Base-by-base conservation (phyloP, 2,113 vertebrate species). In the Esox niger region DNA sequence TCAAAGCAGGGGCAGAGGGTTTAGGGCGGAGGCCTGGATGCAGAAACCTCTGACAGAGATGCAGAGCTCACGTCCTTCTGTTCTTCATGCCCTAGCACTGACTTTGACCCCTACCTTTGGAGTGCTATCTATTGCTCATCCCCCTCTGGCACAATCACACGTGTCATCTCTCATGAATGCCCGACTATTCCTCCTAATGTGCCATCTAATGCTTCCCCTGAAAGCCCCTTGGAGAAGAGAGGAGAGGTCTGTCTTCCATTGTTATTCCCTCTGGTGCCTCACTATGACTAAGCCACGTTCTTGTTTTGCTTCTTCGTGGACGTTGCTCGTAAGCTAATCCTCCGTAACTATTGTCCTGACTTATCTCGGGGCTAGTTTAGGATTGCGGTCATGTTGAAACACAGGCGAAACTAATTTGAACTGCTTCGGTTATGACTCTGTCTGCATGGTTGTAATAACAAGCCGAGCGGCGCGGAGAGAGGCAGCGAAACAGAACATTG, bases 1-100 rank as follows among this genome's bases (percentile, higher is more conserved):
- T 76, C 73, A 78, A 75, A 74, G 64, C 61, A n/a, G 30, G 55
- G 32, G 61, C 52, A 38, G 74, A 11, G 35, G 43, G 63, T 31
- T 43, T 10, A 26, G 33, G 29, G 20, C 20, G 30, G 27, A n/a
- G 56, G 27, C 13, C 10, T 26, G 27, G 27, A 57, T 25, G 27
- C 31, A 35, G 62, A 38, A 29, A 13, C 35, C 62, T 43, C 6
- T 15, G 25, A 43, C 23, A 49, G 46, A 64, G 15, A 7, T 2
- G 6, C 29, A 59, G 56, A 59, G 17, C 55, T 27, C 26, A 23
- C 26, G 27, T 21, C 25, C 21, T 31, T 35, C 49, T 55, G 49
- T 66, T 66, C 25, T 21, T 30, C 10, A 4, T 66, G n/a, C 64
- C 20, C 20, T 21, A 66, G 54, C 30, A 6, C 30, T 55, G 30